Conservation (phyloP, 1,140 invertebrate species). For the Coboldia fuscipes region DNA sequence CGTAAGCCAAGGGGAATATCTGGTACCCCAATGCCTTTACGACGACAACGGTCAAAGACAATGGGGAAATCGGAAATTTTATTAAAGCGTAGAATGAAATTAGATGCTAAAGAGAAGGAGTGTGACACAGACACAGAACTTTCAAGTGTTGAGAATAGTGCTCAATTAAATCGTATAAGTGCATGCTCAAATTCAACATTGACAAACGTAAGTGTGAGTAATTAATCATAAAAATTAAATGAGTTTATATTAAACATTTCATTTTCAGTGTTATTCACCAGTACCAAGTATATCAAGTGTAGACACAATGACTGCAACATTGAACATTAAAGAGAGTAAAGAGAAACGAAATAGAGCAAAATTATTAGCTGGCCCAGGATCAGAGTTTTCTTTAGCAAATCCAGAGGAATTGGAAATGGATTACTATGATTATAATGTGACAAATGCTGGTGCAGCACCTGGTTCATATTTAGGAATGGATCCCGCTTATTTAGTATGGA, state of each 20-base stretch:
- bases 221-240: too few relatives aligned
- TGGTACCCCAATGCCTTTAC: too few relatives aligned
- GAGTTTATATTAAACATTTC: too few relatives aligned
- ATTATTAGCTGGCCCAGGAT: slow-evolving; percentile 39
- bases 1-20: too few relatives aligned
- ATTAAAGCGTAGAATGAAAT: too few relatives aligned
- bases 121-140: too few relatives aligned
- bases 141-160: too few relatives aligned
- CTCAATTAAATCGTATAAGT: too few relatives aligned
- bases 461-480: slow-evolving; percentile 66
- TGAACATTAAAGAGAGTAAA: slow-evolving; percentile 51
- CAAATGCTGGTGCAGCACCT: slow-evolving; percentile 52
- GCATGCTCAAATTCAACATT: too few relatives aligned
- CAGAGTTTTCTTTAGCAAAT: slow-evolving; percentile 52
- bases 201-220: not conserved
- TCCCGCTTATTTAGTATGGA: slow-evolving; percentile 68
- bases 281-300: slow-evolving; percentile 28
- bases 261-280: slow-evolving; percentile 47
- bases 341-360: slow-evolving; percentile 48
- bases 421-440: slow-evolving; percentile 76
- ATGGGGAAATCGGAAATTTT: too few relatives aligned
- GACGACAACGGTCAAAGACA: too few relatives aligned
- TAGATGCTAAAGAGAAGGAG: too few relatives aligned
- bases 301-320: slow-evolving; percentile 33
- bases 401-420: slow-evolving; percentile 61